Evolutionary conservation across 1,140 invertebrate genomes (phyloP), one percentile per base, ranked within the genome.

Genomic region (Caenorhabditis latens): DNA sequence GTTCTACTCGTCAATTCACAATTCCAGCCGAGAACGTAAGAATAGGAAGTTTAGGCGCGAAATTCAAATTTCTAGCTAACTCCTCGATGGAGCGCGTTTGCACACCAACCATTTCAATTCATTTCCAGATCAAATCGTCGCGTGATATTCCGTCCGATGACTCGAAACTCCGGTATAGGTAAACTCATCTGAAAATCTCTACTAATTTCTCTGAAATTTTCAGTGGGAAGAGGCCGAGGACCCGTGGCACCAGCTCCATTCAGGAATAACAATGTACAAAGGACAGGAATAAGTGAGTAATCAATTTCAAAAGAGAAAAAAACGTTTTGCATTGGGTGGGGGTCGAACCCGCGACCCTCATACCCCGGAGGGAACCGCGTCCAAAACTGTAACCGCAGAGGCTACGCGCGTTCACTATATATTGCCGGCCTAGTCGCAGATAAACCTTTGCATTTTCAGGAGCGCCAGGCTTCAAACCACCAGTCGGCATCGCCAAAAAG

Each of bases 91-190:
- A 53, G 50, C 16, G 16, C 9, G 16, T 53, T 53, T 53, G 50
- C 50, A 53, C 16, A 13, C 50, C 16, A 53, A 53, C 9, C 50
- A n/a, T 58, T n/a, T 58, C 4, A 58, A 58, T 16, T 7, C 13
- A 65, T 16, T 79, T 79, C 21, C 71, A 79, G 71, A 79, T 50
- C 71, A 21, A 79, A 79, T 24, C 71, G 71, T n/a, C 46, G 71
- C 4, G n/a, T 24, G 24, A 79, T 79, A 14, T 53, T 79, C 14
- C 71, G 71, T 19, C 43, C 71, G 24, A 79, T 79, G 71, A 79
- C 46, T 14, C 71, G 71, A 43, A 79, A 79, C n/a, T 79, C 71
- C 24, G 71, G 71, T 79, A 79, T 79, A 79, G 71, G 71, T 79
- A 79, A 50, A 16, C 6, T 50, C 32, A 21, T 11, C 7, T 21